A percentile compares a stretch with the other conserved stretches of the same genome.
Evolutionary conservation across 2,888 invertebrate genomes (phyloP).

Genomic region (Neelides folsomi): DNA sequence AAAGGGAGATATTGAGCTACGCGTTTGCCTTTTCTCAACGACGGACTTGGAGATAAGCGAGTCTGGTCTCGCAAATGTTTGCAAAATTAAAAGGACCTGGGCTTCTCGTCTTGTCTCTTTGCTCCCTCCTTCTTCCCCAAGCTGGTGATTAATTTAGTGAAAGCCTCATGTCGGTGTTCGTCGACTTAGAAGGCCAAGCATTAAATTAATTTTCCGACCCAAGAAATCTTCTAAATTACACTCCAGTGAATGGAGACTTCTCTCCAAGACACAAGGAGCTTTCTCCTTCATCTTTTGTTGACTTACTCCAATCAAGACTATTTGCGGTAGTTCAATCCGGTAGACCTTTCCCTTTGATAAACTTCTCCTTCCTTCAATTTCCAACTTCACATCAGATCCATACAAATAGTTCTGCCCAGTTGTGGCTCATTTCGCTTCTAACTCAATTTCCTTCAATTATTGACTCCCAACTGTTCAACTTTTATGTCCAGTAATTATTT

Average conservation of each 20-base stretch:
- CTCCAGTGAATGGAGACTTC: too few species aligned
- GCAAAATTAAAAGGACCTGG: too few species aligned
- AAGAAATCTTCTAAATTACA: constrained; percentile 12
- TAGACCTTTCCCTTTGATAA: constrained; percentile 6
- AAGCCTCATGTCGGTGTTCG: constrained; percentile 6
- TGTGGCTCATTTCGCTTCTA: too few species aligned
- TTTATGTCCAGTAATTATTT: too few species aligned
- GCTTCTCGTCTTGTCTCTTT: constrained; percentile 3
- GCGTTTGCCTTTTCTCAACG: too few species aligned
- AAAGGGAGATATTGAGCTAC: too few species aligned
- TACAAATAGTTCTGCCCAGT: too few species aligned
- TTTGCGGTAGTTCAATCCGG: constrained; percentile 29
- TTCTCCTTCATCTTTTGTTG: constrained; percentile 12
- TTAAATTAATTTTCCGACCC: constrained; percentile 21
- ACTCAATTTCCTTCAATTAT: too few species aligned
- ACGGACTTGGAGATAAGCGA: too few species aligned
- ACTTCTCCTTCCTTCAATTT: constrained; percentile 9
- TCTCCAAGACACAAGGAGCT: neutral
- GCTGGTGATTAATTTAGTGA: constrained; percentile 16
- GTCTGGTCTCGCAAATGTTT: too few species aligned
- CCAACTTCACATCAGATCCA: neutral
- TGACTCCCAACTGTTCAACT: too few species aligned
- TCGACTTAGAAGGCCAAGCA: constrained; percentile 11
- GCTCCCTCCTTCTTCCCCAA: constrained; percentile 10
- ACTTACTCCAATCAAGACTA: constrained; percentile 29